Evolutionary conservation across 1,140 invertebrate species (phyloP).

Genomic region (Venustaconcha ellipsiformis): DNA sequence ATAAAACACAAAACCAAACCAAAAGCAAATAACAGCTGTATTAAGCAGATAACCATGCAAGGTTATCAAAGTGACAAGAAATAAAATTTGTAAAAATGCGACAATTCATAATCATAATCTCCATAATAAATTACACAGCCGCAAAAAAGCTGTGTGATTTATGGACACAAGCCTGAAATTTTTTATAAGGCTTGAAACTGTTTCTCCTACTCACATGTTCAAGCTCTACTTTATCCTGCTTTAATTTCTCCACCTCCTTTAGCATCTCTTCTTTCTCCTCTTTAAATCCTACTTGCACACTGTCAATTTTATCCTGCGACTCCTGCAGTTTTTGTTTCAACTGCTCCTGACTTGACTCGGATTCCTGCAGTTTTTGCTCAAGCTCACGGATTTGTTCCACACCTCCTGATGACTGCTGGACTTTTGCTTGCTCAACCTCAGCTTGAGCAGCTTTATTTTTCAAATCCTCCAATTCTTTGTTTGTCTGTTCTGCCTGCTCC

Average conservation of each 20-base stretch:
- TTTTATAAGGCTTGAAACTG: no score
- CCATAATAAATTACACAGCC: no score
- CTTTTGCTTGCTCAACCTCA: conserved; percentile 19
- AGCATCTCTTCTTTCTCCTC: neutral
- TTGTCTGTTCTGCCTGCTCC: conserved; percentile 81
- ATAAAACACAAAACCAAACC: no score
- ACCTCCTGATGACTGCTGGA: conserved; percentile 11
- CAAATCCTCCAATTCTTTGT: conserved; percentile 64
- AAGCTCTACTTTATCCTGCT: neutral
- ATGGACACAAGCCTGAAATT: no score
- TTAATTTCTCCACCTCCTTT: neutral
- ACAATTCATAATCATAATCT: no score
- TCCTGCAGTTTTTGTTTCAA: conserved; percentile 14
- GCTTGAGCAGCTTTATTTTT: conserved; percentile 72
- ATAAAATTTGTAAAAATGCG: no score
- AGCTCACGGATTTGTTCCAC: conserved; percentile 20
- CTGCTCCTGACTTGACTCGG: conserved; percentile 13
- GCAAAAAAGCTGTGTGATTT: no score
- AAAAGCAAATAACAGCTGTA: no score
- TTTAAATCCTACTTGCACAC: conserved; percentile 5
- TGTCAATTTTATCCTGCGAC: conserved; percentile 5
- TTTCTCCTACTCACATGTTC: neutral
- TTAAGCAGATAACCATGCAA: no score
- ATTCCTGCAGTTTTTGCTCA: conserved; percentile 14
- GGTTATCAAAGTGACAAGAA: no score